A percentile compares a stretch with the other conserved stretches of the same genome.
Conservation (phyloP, 2,113 vertebrate genomes). For the Leuciscus idus region DNA sequence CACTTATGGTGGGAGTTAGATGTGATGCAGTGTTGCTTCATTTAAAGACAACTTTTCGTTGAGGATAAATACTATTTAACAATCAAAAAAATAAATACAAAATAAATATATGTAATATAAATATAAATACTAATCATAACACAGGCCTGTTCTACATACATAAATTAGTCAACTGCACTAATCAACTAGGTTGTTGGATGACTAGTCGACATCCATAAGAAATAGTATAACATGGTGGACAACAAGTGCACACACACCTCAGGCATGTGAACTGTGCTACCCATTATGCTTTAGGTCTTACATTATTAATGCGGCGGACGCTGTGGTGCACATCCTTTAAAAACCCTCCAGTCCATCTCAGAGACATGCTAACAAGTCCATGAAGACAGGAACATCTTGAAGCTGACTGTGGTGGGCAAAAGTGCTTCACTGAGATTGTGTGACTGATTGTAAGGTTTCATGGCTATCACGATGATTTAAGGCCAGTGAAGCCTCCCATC, state of each 20-base stretch:
- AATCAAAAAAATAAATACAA: not conserved
- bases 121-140: not conserved
- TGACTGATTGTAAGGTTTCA: not conserved
- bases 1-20: too few relatives aligned
- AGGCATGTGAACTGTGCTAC: not conserved
- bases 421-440: not conserved
- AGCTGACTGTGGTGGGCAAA: not conserved
- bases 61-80: too few relatives aligned
- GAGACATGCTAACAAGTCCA: not conserved
- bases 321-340: not conserved
- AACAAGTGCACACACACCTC: not conserved
- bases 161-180: not conserved
- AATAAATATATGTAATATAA: not conserved
- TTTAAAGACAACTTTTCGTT: too few relatives aligned
- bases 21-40: too few relatives aligned
- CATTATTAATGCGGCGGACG: not conserved
- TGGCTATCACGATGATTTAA: not conserved
- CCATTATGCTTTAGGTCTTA: not conserved
- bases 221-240: not conserved
- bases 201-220: not conserved
- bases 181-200: not conserved
- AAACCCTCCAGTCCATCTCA: not conserved
- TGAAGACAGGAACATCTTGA: not conserved
- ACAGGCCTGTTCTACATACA: not conserved
- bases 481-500: not conserved